Base-by-base conservation (phyloP, 2,888 invertebrate species). In the Agrilus mali region DNA sequence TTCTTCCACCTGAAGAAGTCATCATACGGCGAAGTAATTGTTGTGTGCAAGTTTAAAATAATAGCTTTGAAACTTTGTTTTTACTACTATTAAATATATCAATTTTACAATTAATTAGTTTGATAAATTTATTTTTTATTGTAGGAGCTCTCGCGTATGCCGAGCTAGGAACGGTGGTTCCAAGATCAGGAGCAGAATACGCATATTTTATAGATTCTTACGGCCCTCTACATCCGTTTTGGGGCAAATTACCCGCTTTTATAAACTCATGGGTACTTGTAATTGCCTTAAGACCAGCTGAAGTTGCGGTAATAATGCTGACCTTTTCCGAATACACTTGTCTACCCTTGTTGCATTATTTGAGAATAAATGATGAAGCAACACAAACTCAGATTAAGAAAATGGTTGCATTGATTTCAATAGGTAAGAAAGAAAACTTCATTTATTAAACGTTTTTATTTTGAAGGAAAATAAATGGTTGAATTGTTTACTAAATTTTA, bases 141-240 rank as follows among this genome's bases (percentile, higher is more conserved):
- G 41, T 56, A 83, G 84, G 87, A 51, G 86, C 86, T 1, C 62
- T 87, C 46, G 80, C 82, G 2, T 88, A 85, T 58, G 84, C 86
- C 32, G 88, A 88, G 67, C 67, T 88, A 41, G 86, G 86, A 27
- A 82, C 84, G 0, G 79, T 86, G 1, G 77, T 87, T 4, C 81
- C 80, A 1, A 72, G 81, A 56, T 86, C 86, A 1, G 88, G 88
- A 2, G 86, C 85, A 2, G 86, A 87, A 64, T 87, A 87, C 60
- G 76, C 82, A 2, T 88, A 86, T 60, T 80, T 85, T 56, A 72
- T 79, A 60, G 82, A 82, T 59, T 81, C 85, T 1, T 85, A 82
- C 62, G 71, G 75, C 8, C 75, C 78, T 4, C 64, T 73, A 36
- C 82, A 84, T 56, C 71, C 65, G 51, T 83, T 74, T 64, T 80